These are phyloP conservation scores for Prionailurus viverrinus DNA, from an alignment of 2,113 vertebrate species.

Conservation along the genomic window DNA sequence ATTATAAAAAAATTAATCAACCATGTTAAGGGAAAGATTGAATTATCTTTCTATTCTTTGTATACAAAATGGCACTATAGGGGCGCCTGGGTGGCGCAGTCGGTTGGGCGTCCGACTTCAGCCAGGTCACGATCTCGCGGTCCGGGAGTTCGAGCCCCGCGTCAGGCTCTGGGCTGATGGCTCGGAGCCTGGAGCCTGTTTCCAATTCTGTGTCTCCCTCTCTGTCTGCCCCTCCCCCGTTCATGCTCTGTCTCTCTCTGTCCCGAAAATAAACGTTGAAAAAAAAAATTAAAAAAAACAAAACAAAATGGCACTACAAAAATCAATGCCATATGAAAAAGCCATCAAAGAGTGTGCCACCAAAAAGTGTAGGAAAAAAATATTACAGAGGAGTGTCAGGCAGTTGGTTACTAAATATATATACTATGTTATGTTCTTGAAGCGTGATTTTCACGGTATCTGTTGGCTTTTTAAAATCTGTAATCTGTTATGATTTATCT, in stretches of 20 bases:
- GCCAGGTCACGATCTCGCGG: no score
- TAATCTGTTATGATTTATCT: background rate
- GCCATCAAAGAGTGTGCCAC: rapidly evolving
- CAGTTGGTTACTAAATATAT: background rate
- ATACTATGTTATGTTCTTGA: background rate
- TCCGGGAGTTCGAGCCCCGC: no score
- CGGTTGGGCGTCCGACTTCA: no score
- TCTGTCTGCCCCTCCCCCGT: no score
- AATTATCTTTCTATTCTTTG: background rate
- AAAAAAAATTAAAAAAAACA: no score
- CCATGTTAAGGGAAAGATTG: background rate
- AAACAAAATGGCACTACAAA: background rate
- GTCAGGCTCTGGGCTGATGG: no score
- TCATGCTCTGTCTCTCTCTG: no score
- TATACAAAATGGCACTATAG: background rate
- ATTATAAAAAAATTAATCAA: background rate
- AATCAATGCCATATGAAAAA: background rate
- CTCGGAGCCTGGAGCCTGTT: no score
- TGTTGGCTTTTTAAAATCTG: background rate
- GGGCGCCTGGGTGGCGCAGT: no score
- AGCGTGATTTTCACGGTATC: background rate
- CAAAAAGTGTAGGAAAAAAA: background rate
- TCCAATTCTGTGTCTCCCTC: no score
- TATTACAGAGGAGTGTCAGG: background rate
- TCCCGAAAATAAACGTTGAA: no score